These are phyloP conservation scores for Araneus ventricosus DNA, from an alignment of 1,140 invertebrate genomes.

Conservation along the genomic window DNA sequence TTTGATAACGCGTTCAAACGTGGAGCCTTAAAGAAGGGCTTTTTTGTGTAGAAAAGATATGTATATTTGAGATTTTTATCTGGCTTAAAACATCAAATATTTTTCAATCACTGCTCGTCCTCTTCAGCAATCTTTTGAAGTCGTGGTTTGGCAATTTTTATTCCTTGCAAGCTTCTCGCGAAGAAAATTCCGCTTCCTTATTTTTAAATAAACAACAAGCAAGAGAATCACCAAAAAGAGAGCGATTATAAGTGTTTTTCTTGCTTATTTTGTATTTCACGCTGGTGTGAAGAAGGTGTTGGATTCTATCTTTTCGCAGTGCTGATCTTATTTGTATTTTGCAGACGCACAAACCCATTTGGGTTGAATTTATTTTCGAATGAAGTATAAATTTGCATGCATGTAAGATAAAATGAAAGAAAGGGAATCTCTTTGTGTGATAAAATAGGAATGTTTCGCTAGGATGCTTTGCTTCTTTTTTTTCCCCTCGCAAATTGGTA, in stretches of 20 bases:
- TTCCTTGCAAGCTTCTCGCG: neutral
- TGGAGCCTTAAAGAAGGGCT: neutral
- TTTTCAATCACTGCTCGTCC: slow-evolving; percentile 55
- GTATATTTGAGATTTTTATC: slow-evolving; percentile 46
- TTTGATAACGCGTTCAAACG: slow-evolving; percentile 11
- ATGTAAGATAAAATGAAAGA: neutral
- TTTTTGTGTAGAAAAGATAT: neutral
- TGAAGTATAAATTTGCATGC: slow-evolving; percentile 4
- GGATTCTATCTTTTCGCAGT: neutral
- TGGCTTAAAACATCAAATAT: slow-evolving; percentile 61
- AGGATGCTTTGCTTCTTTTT: neutral
- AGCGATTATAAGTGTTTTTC: neutral
- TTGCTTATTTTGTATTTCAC: slow-evolving; percentile 8
- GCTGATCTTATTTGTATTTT: slow-evolving; percentile 7
- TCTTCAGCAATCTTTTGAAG: neutral
- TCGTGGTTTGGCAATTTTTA: neutral
- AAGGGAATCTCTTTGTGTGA: neutral
- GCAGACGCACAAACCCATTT: neutral
- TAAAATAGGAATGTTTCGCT: neutral
- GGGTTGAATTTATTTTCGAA: neutral
- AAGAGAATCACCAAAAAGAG: neutral
- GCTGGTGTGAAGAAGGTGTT: neutral
- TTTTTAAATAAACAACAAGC: slow-evolving; percentile 18
- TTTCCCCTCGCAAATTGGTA: neutral
- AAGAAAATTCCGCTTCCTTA: neutral